Base-by-base conservation (phyloP, 2,888 invertebrate genomes). In the Cremastinae sp. region DNA sequence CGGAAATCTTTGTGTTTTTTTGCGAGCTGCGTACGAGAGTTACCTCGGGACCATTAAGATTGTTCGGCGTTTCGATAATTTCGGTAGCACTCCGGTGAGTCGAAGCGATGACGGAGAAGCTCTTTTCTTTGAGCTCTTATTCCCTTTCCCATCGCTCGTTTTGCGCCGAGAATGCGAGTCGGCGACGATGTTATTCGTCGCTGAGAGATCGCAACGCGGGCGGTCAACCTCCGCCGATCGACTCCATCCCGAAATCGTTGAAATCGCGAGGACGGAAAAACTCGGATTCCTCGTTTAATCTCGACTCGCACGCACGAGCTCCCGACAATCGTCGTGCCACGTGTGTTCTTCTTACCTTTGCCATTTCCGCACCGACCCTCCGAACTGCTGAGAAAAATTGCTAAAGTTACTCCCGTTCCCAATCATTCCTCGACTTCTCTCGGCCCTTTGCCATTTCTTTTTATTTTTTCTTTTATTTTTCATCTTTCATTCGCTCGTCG, bases 61-160 rank as follows among this genome's bases (percentile, higher is more conserved):
- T 65, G 78, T 80, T 78, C 71, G 79, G 77, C 80, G 80, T 80
- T 80, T 79, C 80, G 79, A 78, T 80, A 79, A 78, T 79, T 79
- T 79, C 74, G 76, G 68, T 64, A 74, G 73, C 54, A 45, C 69
- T 74, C 74, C 2, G n/a, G 59, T 20, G 59, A 53, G 8, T 49
- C 65, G 49, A 10, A 38, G 38, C 22, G 51, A 16, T 14, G 28
- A 12, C 14, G 43, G 2, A 8, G 14, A 45, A 20, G 43, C 56
- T n/a, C 43, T 49, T 54, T 64, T 62, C 56, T 28, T 58, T 56
- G 49, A 62, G 34, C 36, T 14, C 47, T 74, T 74, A 74, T 75
- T 75, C 70, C 62, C 56, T 72, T 74, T 75, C 69, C 72, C 38
- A 49, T 59, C 78, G n/a, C n/a, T 66, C 66, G 75, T 74, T 74